phyloP scores from a whole-genome alignment of 2,888 invertebrate genomes.

The Morpho deidamia region DNA sequence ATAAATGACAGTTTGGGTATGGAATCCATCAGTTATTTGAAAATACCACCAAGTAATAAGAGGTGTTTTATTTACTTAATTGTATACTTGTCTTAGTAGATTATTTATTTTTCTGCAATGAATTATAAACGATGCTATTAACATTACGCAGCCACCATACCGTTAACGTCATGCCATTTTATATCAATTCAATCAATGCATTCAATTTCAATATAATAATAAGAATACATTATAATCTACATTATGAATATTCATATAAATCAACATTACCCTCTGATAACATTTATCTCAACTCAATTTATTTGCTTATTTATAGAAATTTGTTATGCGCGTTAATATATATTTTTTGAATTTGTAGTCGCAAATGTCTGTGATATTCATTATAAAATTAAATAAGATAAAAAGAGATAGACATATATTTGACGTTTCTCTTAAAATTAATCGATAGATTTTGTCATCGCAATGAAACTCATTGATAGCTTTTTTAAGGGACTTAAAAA shows the following conservation, averaged over 20 bases:
- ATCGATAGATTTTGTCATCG: conserved; percentile 60
- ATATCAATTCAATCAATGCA: conserved; percentile 26
- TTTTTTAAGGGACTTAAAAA: conserved; percentile 75
- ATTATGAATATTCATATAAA: conserved; percentile 76
- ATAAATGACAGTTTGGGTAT: too few species aligned
- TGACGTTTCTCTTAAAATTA: conserved; percentile 34
- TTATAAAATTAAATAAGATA: conserved; percentile 30
- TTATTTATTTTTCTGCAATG: too few species aligned
- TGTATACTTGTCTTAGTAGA: too few species aligned
- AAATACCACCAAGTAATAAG: too few species aligned
- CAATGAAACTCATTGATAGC: conserved; percentile 67
- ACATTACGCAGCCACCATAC: conserved; percentile 3
- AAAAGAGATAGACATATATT: conserved; percentile 45
- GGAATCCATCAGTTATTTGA: too few species aligned
- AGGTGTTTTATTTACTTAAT: too few species aligned
- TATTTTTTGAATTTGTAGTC: conserved; percentile 33
- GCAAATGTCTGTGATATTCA: conserved; percentile 31
- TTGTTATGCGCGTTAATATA: conserved; percentile 64
- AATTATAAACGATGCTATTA: too few species aligned
- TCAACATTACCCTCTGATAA: conserved; percentile 60
- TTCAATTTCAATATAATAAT: conserved; percentile 21
- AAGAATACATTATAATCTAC: conserved; percentile 44
- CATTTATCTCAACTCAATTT: conserved; percentile 73
- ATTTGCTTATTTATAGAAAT: conserved; percentile 76
- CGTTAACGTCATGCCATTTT: conserved; percentile 35